Base-by-base conservation (phyloP, 2,797 vertebrate genomes). In the Smutsia temminckii region DNA sequence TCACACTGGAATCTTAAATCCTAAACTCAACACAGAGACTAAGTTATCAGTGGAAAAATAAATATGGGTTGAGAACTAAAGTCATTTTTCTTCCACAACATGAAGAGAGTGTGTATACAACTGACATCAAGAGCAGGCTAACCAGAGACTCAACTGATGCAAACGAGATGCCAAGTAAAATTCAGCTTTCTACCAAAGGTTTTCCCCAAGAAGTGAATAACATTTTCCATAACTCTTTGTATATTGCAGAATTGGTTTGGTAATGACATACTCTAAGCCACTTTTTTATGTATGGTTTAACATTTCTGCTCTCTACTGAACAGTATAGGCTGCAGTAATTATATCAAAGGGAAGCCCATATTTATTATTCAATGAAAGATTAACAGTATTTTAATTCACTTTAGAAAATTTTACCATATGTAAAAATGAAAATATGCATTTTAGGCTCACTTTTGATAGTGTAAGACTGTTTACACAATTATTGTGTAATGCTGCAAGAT, bases 331-430 rank as follows among this genome's bases (percentile, higher is more conserved):
- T 98, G 95, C 94, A 98, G 97, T 98, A 98, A 98, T 98, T 98
- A 96, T 94, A 97, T 98, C 96, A 98, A 97, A 98, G 93, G 94
- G 94, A 98, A 97, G 61, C 21, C 97, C 95, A 20, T 96, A 97
- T 98, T 98, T 98, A 98, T 97, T 98, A 98, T 97, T 98, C 95
- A 98, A 46, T 96, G 95, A 97, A 98, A 98, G 98, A 66, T 98
- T 98, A 98, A 90, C 88, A 98, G 72, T 92, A 96, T 97, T 98
- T 98, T 97, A 98, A 97, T 97, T 95, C 92, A 97, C 93, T 88
- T 85, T 87, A 92, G 94, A 98, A 97, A 97, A 95, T 96, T 97
- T 97, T 98, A 95, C 89, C 96, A 86, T 95, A 97, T 97, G 92
- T 97, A 98, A 98, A 98, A 97, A 98, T 96, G 64, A 98, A 97